Evolutionary conservation across 1,140 invertebrate species (phyloP), one percentile per base, ranked within the genome.

Genomic region (Heliothis subflexa): DNA sequence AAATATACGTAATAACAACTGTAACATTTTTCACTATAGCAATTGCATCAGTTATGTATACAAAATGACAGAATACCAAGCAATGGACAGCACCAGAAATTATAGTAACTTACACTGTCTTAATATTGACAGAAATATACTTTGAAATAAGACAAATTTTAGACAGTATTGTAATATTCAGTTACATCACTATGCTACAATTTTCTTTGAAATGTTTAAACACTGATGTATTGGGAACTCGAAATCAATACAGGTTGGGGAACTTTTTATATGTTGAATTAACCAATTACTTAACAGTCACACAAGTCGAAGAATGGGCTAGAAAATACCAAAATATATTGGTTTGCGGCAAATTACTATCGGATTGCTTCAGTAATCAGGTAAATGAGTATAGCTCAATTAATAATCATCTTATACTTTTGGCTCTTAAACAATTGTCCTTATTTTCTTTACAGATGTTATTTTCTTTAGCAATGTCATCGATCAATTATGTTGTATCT

Each of bases 391-490:
- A 5, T 7, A 21, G 12, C 12, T 57, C 10, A 57, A 11, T 57
- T 21, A 57, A 18, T 21, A 57, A 9, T 18, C 5, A 0, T 0
- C 2, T 11, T 57, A 21, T 18, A 21, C 16, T 21, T 12, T 14
- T 4, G 50, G 2, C 50, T 11, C 9, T 11, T 25, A 25, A 4
- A 14, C 12, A 3, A 52, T 57, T 21, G 16, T 57, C 1, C 13
- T 57, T 57, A 18, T 45, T 33, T 16, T 16, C 10, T 21, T 66
- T 66, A 13, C 62, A 66, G 62, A 66, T 66, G 62, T 49, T 66
- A 16, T 66, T 49, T 66, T 66, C 45, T 16, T 49, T 66, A 5
- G 18, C 28, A 2, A n/a, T 66, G 1, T 66, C 62, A 21, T 66
- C 62, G 0, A 45, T 66, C 4, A 18, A 66, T 1, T 49, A 49